These are phyloP conservation scores for Nematolebias whitei DNA, from an alignment of 2,113 vertebrate species.

Conservation along the genomic window DNA sequence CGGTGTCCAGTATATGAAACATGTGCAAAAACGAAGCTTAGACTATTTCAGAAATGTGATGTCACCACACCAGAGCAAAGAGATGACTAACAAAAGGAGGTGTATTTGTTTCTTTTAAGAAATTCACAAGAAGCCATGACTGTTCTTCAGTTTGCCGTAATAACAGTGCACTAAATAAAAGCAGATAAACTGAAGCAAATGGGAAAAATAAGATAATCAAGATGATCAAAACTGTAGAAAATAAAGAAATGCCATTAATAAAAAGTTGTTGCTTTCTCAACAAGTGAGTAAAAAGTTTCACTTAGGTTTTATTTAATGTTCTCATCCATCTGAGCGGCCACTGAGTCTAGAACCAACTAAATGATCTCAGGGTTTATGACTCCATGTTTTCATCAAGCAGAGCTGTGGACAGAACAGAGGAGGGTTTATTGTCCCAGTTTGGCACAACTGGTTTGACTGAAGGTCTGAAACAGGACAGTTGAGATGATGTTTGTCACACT, in stretches of 20 bases:
- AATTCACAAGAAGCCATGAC: too few species aligned
- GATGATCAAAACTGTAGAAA: neutral
- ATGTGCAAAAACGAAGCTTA: neutral
- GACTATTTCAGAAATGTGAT: neutral
- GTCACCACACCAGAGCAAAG: too few species aligned
- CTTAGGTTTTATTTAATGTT: neutral
- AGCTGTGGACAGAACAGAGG: constrained; percentile 11
- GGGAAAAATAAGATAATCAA: neutral
- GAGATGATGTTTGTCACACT: constrained; percentile 65
- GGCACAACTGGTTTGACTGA: constrained; percentile 22
- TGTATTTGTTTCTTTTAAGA: too few species aligned
- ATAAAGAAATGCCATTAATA: too few species aligned
- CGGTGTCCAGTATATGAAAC: too few species aligned
- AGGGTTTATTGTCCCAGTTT: constrained; percentile 14
- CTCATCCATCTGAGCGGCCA: too few species aligned
- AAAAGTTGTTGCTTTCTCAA: neutral
- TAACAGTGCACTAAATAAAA: too few species aligned
- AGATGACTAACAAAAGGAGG: too few species aligned
- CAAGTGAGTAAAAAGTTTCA: too few species aligned
- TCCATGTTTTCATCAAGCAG: neutral
- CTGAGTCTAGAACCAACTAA: too few species aligned
- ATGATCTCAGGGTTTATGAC: constrained; percentile 23
- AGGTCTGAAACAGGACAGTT: constrained; percentile 37
- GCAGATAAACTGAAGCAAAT: neutral
- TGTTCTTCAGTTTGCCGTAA: too few species aligned